Evolutionary conservation across 1,140 invertebrate genomes (phyloP), one percentile per base, ranked within the genome.

Genomic region (Drosophila dunni): DNA sequence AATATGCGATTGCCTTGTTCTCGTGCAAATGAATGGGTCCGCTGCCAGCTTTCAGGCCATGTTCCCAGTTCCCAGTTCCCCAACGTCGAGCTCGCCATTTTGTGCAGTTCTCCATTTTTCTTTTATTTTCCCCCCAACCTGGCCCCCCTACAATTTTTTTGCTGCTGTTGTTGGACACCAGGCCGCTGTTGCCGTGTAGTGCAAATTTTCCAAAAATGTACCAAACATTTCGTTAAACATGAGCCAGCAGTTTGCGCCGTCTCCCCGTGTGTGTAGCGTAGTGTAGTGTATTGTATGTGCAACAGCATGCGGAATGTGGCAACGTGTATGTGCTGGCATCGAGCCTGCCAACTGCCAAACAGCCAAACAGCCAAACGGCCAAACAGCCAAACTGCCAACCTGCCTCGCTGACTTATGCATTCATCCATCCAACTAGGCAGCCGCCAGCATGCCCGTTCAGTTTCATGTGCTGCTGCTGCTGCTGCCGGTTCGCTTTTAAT

Each of bases 1-100:
- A 89, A 89, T 84, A 88, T 89, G 80, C 80, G 80, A 88, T 89
- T 84, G 84, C 84, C 83, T 88, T 88, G 84, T 88, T 89, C 84
- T 71, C 69, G 60, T 75, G 76, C 72, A 88, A 88, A 88, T 89
- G 83, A 88, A 88, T 88, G 80, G 78, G 61, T 51, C 66, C 64
- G 50, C 53, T 44, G 29, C 57, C 63, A 24, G 50, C 33, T 5
- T 45, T 48, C 40, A 36, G 56, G 48, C 42, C 61, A 64, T 48
- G 58, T 57, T 62, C 61, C 62, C 65, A 79, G 71, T 64, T 75
- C 24, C 24, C 24, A 29, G 24, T 29, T 29, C 24, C 24, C 24
- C 24, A 29, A 29, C 24, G 58, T 74, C 65, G 68, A 79, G 71
- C 57, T 72, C 68, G 79, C 72, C 84, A 83, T 81, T 86, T 82